Percentiles rank a stretch among this genome's conserved stretches.
Evolutionary conservation across 1,140 invertebrate species (phyloP).

Genomic region (Teleopsis dalmanni): DNA sequence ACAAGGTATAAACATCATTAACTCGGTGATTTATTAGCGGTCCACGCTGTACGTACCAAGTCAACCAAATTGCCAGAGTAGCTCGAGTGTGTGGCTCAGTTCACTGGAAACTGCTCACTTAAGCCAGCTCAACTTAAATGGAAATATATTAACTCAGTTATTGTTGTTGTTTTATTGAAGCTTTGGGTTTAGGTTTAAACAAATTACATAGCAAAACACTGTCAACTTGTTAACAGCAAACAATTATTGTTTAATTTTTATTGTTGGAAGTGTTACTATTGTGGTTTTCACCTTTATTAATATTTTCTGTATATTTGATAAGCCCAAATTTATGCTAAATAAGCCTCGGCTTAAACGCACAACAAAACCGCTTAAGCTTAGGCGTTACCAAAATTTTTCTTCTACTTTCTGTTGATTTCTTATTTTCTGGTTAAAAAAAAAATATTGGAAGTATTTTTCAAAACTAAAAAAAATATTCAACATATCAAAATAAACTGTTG

Average conservation of each 20-base stretch:
- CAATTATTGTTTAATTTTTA: constrained; percentile 13
- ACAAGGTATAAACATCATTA: constrained; percentile 44
- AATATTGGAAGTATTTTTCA: neutral
- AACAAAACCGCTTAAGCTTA: neutral
- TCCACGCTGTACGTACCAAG: constrained; percentile 1
- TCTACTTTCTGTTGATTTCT: neutral
- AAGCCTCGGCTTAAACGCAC: neutral
- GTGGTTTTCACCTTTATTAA: no score
- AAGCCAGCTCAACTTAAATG: constrained; percentile 10
- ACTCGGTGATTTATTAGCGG: constrained; percentile 41
- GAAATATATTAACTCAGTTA: neutral
- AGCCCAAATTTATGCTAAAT: neutral
- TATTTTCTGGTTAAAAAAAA: neutral
- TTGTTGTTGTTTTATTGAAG: constrained; percentile 3
- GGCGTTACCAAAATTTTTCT: neutral
- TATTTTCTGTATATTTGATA: no score
- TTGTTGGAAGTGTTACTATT: no score
- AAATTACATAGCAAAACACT: neutral
- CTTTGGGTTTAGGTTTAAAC: neutral
- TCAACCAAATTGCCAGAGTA: neutral
- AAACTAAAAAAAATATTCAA: no score
- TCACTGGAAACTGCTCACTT: neutral
- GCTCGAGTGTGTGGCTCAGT: neutral
- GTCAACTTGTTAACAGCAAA: constrained; percentile 10
- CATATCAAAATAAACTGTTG: no score